Conservation (phyloP, 2,888 invertebrate species). For the Drosophila kuntzei region DNA sequence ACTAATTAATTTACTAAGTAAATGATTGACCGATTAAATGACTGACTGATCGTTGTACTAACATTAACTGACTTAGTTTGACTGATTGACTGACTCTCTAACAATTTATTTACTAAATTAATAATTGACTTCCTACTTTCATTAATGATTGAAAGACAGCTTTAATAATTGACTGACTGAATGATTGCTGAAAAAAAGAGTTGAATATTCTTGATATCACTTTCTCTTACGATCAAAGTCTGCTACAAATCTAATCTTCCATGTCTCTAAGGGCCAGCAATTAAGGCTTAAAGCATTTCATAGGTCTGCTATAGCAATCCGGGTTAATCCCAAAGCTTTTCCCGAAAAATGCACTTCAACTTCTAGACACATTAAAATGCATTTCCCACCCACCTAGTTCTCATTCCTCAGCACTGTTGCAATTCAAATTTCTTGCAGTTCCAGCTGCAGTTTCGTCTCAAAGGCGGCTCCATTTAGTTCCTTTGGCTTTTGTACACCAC, state of each 20-base stretch:
- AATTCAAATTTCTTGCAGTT: constrained; percentile 44
- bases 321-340: neutral
- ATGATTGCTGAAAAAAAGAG: neutral
- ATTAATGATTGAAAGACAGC: neutral
- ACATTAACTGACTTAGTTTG: no score
- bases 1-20: no score
- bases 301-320: neutral
- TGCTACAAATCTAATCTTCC: no score
- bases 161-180: neutral
- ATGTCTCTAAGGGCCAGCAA: neutral
- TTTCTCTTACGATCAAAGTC: neutral
- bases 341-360: neutral
- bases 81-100: no score
- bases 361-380: constrained; percentile 34
- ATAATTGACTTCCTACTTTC: neutral
- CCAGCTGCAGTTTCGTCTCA: constrained; percentile 53
- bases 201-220: no score
- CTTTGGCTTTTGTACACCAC: constrained; percentile 62
- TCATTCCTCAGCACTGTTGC: neutral
- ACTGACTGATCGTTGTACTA: no score
- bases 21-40: neutral
- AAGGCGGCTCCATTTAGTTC: constrained; percentile 48
- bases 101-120: neutral
- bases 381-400: constrained; percentile 9
- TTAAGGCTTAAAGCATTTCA: neutral